Evolutionary conservation across 2,113 vertebrate genomes (phyloP).

Genomic region (Tragelaphus scriptus): DNA sequence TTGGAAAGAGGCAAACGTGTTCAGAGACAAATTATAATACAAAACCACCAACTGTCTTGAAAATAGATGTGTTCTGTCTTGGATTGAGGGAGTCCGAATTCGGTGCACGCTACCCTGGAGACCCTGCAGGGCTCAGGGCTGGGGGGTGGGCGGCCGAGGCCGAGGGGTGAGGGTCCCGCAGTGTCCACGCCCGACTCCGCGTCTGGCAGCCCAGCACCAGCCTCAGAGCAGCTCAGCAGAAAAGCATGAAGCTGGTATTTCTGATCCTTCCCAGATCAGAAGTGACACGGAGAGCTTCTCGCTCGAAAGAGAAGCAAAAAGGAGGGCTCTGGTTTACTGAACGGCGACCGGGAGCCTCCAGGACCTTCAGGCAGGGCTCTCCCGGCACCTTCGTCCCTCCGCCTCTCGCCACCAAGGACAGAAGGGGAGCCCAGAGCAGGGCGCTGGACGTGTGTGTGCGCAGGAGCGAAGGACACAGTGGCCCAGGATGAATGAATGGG

Average conservation of each 20-base stretch:
- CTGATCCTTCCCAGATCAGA: neutral
- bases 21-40: neutral
- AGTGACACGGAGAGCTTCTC: neutral
- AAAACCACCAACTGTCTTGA: neutral
- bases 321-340: fast-evolving
- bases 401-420: neutral
- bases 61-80: neutral
- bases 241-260: neutral
- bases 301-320: neutral
- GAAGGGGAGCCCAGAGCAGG: fast-evolving
- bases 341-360: neutral
- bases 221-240: neutral
- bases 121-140: fast-evolving
- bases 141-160: fast-evolving
- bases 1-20: neutral
- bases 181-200: fast-evolving
- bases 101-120: fast-evolving
- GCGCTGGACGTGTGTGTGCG: fast-evolving
- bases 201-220: fast-evolving
- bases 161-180: fast-evolving
- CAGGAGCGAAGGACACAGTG: no score
- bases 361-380: neutral
- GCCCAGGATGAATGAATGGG: fast-evolving
- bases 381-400: fast-evolving
- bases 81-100: fast-evolving